Evolutionary conservation across 2,888 invertebrate genomes (phyloP).

Genomic region (Andrena fulva): DNA sequence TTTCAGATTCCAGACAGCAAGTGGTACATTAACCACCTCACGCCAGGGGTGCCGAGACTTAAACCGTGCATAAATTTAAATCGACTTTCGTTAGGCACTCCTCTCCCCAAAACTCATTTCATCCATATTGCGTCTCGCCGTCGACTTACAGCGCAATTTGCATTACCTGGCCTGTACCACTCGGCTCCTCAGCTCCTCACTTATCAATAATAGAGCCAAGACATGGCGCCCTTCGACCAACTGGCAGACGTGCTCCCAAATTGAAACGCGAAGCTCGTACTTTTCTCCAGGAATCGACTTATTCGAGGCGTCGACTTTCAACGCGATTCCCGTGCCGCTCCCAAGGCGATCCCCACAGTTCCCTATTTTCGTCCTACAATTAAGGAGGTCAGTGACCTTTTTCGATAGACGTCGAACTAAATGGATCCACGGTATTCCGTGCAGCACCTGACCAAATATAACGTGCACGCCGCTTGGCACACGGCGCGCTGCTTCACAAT

Average conservation of each 20-base stretch:
- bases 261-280: slow-evolving; percentile 7
- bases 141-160: slow-evolving; percentile 42
- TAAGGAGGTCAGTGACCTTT: slow-evolving; percentile 9
- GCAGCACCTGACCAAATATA: slow-evolving; percentile 47
- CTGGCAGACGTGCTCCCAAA: slow-evolving; percentile 1
- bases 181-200: slow-evolving; percentile 8
- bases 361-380: neutral
- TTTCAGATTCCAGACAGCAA: neutral
- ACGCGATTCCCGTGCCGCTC: neutral
- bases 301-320: neutral
- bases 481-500: slow-evolving; percentile 21
- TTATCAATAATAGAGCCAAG: slow-evolving; percentile 34
- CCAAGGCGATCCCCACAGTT: neutral
- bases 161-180: slow-evolving; percentile 31
- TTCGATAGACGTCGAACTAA: neutral
- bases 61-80: slow-evolving; percentile 46
- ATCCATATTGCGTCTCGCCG: slow-evolving; percentile 48
- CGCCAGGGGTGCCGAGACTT: slow-evolving; percentile 9
- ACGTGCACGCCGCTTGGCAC: neutral
- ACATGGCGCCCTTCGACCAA: slow-evolving; percentile 20
- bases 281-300: neutral
- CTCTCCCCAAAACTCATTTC: slow-evolving; percentile 32
- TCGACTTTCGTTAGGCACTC: slow-evolving; percentile 32
- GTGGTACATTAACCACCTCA: neutral
- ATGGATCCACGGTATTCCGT: neutral